Evolutionary conservation across 2,888 invertebrate genomes (phyloP).

Genomic region (Phragmatobia fuliginosa): DNA sequence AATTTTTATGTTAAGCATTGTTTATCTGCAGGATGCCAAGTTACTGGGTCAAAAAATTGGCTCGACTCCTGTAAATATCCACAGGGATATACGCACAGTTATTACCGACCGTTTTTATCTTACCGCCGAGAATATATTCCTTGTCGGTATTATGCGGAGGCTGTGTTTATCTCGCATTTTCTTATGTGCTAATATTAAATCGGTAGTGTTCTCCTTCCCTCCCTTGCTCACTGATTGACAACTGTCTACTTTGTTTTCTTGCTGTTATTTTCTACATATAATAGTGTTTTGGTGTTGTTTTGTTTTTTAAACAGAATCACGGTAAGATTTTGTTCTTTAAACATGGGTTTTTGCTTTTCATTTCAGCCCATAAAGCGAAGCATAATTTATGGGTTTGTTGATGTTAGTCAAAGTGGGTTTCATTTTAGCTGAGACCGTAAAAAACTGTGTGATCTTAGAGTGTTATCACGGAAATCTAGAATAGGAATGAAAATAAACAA

Average conservation of each 20-base stretch:
- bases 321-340: not conserved
- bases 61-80: constrained; percentile 18
- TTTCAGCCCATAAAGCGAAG: too few species aligned
- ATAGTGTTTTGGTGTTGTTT: not conserved
- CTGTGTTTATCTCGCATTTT: not conserved
- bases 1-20: constrained; percentile 38
- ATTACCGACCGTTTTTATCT: constrained; percentile 8
- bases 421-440: too few species aligned
- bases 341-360: too few species aligned
- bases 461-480: not conserved
- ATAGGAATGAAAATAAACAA: not conserved
- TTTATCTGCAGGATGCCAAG: constrained; percentile 31
- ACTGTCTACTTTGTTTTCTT: not conserved
- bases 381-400: too few species aligned
- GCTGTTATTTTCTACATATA: not conserved
- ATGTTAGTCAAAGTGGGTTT: not conserved
- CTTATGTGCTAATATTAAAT: constrained; percentile 6
- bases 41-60: constrained; percentile 33
- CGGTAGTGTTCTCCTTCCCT: not conserved
- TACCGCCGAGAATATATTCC: not conserved
- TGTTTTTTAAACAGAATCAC: not conserved
- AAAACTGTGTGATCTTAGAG: not conserved
- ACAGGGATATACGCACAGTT: constrained; percentile 10
- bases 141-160: not conserved
- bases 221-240: not conserved